A percentile compares a stretch with the other conserved stretches of the same genome.
Evolutionary conservation across 2,797 vertebrate genomes (phyloP).

Genomic region (Aphelocoma californica): DNA sequence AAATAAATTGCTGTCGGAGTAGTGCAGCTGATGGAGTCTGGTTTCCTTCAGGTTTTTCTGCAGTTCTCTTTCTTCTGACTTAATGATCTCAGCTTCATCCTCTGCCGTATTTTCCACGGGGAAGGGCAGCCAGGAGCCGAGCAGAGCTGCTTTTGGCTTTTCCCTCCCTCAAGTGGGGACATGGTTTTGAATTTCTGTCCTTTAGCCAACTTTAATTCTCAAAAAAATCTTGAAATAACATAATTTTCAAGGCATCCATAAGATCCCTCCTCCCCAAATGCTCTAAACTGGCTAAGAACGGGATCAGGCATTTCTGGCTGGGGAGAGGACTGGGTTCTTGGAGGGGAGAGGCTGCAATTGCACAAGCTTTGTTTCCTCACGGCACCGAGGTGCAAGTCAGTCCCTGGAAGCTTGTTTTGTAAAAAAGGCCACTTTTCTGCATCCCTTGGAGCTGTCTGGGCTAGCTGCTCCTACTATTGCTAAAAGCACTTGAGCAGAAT

Average conservation of each 20-base stretch:
- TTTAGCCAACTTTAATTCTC: not conserved
- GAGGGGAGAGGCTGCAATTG: not conserved
- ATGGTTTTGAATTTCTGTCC: not conserved
- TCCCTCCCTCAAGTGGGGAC: not conserved
- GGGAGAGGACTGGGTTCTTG: not conserved
- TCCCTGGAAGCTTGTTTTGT: not conserved
- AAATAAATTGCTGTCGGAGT: not conserved
- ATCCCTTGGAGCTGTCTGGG: not conserved
- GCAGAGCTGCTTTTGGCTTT: not conserved
- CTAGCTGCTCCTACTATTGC: not conserved
- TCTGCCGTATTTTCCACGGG: accelerated
- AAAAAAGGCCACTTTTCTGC: not conserved
- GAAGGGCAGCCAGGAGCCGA: not conserved
- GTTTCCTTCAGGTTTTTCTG: slow-evolving; percentile 28
- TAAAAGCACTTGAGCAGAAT: not conserved
- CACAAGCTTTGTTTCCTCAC: not conserved
- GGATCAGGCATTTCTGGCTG: not conserved
- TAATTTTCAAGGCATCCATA: not conserved
- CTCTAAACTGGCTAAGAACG: not conserved
- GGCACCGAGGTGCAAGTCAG: not conserved
- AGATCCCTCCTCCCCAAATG: not conserved
- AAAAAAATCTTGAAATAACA: not conserved
- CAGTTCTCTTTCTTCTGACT: not conserved
- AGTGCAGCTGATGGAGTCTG: not conserved
- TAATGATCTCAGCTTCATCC: not conserved